These are phyloP conservation scores for Dallia pectoralis DNA, from an alignment of 2,797 vertebrate genomes.

Conservation along the genomic window DNA sequence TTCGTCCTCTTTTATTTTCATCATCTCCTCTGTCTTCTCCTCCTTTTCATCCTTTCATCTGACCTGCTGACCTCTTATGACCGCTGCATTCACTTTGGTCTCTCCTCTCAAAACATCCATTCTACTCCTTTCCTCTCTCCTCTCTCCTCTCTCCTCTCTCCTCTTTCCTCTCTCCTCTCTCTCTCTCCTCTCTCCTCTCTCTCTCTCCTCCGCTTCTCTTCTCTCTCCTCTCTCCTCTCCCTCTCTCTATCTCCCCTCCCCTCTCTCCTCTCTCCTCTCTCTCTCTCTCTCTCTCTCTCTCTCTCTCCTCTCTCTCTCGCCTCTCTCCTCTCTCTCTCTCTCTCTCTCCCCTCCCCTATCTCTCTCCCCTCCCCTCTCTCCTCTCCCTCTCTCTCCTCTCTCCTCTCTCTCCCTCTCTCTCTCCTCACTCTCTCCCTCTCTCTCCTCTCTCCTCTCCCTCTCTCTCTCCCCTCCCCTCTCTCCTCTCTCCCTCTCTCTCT, in stretches of 20 bases:
- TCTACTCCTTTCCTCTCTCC: background rate
- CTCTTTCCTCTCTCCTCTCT: background rate
- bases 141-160: background rate
- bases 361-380: no score
- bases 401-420: no score
- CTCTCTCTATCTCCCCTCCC: background rate
- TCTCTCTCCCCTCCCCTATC: background rate
- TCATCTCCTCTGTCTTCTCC: background rate
- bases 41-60: background rate
- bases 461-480: background rate
- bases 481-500: no score
- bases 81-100: background rate
- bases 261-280: background rate
- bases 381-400: no score
- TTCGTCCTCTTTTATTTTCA: conserved; percentile 27
- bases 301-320: no score
- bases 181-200: background rate
- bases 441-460: background rate
- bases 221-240: background rate
- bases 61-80: background rate
- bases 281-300: background rate
- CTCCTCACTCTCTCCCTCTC: background rate
- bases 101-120: no score
- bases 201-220: no score
- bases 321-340: background rate